Evolutionary conservation across 1,140 invertebrate species (phyloP), one percentile per base, ranked within the genome.

Genomic region (Drosophila busckii): DNA sequence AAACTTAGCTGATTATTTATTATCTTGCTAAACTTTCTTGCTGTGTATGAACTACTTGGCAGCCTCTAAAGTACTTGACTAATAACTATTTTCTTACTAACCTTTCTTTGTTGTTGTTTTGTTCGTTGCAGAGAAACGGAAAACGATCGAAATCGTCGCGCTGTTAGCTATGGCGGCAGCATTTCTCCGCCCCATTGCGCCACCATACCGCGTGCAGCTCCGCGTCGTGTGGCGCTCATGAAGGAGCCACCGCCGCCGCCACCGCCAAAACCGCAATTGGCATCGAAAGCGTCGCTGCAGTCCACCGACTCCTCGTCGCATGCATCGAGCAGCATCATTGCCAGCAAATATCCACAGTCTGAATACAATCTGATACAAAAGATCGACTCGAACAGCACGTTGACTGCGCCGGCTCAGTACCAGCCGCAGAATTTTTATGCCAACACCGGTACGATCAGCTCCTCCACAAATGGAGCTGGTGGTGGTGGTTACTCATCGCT

Each of bases 361-460:
- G 84, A 86, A 44, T 86, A 85, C 31, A 86, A 86, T 84, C 66
- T 86, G 29, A 86, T 86, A 8, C 71, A 85, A 44, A 86, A 86
- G 46, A 67, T 85, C 25, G 85, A 87, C 46, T 86, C 84, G 16
- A 86, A 70, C 8, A 78, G 75, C 46, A 80, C 70, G 1, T 20
- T 86, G 16, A 86, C 80, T 19, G 71, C 80, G 5, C 68, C 84
- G 23, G 62, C 71, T 0, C 82, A 87, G 34, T 84, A 86, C 45
- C 85, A 87, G 45, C 62, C 76, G 3, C 85, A 85, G 54, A 86
- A 85, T 40, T 83, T 85, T 34, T 86, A 86, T 46, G 84, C 69
- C 22, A 86, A 86, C 44, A 73, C 80, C 8, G 59, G 60, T 1
- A 70, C 65, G 0, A 84, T 70, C n/a, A n/a, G n/a, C 1, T 66